Percentiles rank a stretch among this genome's conserved stretches.
These are phyloP conservation scores for Micropoecilia bifurca DNA, from an alignment of 2,797 vertebrate genomes.

Conservation along the genomic window DNA sequence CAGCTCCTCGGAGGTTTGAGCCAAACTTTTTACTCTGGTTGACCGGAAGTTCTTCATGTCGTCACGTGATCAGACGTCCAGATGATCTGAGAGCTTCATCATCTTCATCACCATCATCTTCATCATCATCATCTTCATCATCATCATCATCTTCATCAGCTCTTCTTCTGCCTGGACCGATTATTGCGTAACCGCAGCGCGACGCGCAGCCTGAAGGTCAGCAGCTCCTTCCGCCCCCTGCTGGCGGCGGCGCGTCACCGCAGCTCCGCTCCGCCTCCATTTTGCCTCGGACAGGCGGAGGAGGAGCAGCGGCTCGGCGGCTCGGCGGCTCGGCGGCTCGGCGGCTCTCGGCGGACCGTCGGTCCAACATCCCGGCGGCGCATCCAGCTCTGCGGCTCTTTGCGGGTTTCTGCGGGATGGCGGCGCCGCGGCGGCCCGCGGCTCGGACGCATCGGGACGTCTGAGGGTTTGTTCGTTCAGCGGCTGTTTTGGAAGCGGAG, in stretches of 20 bases:
- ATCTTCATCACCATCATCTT: too few species aligned
- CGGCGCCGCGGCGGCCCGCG: slow-evolving; percentile 45
- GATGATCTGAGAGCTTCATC: too few species aligned
- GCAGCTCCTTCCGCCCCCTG: slow-evolving; percentile 14
- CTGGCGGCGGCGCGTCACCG: not conserved
- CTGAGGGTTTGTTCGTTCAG: slow-evolving; percentile 35
- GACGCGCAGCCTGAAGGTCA: slow-evolving; percentile 9
- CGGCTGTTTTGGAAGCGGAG: not conserved
- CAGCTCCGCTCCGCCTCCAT: slow-evolving; percentile 48
- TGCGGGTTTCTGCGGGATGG: slow-evolving; percentile 34
- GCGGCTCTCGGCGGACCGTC: slow-evolving; percentile 3
- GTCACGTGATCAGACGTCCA: too few species aligned
- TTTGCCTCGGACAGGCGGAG: slow-evolving; percentile 45
- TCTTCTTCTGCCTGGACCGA: not conserved
- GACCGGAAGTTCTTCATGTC: too few species aligned
- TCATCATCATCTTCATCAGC: too few species aligned
- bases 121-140: too few species aligned
- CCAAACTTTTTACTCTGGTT: too few species aligned
- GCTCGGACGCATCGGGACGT: slow-evolving; percentile 18
- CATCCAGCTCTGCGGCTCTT: not conserved
- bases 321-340: slow-evolving; percentile 3
- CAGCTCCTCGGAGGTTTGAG: too few species aligned
- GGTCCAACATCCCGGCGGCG: not conserved
- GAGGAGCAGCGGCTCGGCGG: slow-evolving; percentile 24
- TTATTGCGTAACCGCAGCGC: not conserved